Evolutionary conservation across 2,113 vertebrate species (phyloP), one percentile per base, ranked within the genome.

Genomic region (Coryphaenoides rupestris): DNA sequence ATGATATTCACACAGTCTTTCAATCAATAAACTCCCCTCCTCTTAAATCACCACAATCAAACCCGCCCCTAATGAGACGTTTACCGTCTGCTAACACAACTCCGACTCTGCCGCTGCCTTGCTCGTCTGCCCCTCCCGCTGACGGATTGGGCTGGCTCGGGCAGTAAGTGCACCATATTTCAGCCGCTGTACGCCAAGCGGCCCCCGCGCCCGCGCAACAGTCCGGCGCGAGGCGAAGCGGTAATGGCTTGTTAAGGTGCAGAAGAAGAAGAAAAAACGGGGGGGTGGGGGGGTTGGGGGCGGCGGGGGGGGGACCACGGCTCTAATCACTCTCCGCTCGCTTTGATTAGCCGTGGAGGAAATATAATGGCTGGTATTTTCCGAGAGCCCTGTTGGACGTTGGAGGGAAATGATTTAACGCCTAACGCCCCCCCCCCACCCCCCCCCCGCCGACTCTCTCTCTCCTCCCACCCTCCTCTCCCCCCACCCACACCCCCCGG

Each of bases 351-450:
- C 77, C 46, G 1, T 58, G 74, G 73, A 72, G 50, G 62, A 61
- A 61, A 55, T 85, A 85, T 87, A 85, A 87, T 86, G 84, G 81
- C 78, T 83, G 82, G 87, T 80, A 83, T 86, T 86, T 88, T 81
- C 81, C 66, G 40, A 54, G 47, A 54, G 66, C 79, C 68, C 78
- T 84, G 80, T 78, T 70, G 79, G 84, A 77, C 61, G 60, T 78
- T 28, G 63, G 40, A 33, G 68, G 65, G 71, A 82, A 72, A 79
- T 84, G 80, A 87, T 89, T 87, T 89, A 90, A 83, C 73, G 55
- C 72, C 74, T 83, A 70, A 79, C 60, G 67, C 81, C 64, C 67
- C 74, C 60, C 40, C 59, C 63, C 69, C 70, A 66, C 70, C 66
- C 58, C 58, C 66, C 24, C 33, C 5, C 9, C 33, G 13, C 33